Evolutionary conservation across 2,797 vertebrate genomes (phyloP).

Genomic region (Tamandua tetradactyla): DNA sequence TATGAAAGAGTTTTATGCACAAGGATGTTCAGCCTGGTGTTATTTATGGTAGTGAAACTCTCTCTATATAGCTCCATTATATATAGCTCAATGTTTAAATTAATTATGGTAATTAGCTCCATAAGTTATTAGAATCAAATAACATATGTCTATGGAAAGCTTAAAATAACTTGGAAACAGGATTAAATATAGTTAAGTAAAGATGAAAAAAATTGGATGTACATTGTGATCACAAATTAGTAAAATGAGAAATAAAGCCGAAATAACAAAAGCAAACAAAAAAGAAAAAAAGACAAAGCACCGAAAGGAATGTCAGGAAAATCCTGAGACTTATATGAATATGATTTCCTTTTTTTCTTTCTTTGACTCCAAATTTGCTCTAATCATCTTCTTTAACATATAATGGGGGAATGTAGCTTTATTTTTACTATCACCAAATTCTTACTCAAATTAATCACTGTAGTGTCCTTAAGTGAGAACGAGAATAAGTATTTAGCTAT

Average conservation of each 20-base stretch:
- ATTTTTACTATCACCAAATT: not conserved
- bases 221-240: not conserved
- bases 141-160: not conserved
- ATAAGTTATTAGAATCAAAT: not conserved
- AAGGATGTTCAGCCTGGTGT: not conserved
- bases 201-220: not conserved
- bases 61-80: too few relatives aligned
- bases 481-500: not conserved
- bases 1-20: not conserved
- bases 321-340: not conserved
- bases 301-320: not conserved
- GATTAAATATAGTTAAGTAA: not conserved
- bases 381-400: not conserved
- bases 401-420: not conserved
- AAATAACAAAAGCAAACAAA: not conserved
- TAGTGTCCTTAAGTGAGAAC: not conserved
- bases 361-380: not conserved
- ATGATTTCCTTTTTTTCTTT: not conserved
- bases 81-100: not conserved
- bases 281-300: not conserved
- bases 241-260: not conserved
- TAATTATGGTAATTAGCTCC: not conserved
- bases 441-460: not conserved
- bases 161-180: conserved; percentile 1
- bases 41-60: not conserved